Evolutionary conservation across 2,888 invertebrate genomes (phyloP).

Genomic region (Agrotis segetum): DNA sequence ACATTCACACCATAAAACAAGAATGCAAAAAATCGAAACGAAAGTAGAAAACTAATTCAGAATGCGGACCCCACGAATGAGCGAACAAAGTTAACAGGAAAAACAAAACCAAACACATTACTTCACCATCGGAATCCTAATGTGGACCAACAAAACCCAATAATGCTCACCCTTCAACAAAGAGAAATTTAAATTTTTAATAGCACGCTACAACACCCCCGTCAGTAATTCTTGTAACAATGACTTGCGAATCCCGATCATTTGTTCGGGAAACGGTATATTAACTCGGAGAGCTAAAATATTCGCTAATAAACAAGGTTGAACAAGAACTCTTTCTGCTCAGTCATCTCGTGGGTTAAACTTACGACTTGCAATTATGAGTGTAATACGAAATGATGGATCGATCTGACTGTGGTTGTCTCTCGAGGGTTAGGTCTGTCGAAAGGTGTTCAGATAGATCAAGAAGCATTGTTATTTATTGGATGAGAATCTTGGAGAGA

Average conservation of each 20-base stretch:
- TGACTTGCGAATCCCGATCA: conserved; percentile 81
- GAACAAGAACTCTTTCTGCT: conserved; percentile 52
- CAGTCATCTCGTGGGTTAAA: conserved; percentile 63
- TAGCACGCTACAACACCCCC: conserved; percentile 49
- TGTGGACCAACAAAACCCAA: conserved; percentile 39
- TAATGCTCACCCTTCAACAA: conserved; percentile 30
- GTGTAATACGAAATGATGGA: conserved; percentile 44
- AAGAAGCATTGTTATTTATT: conserved; percentile 32
- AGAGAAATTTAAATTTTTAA: conserved; percentile 56
- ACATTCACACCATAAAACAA: conserved; percentile 13
- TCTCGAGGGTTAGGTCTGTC: conserved; percentile 16
- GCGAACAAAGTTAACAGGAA: conserved; percentile 1
- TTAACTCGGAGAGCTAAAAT: conserved; percentile 69
- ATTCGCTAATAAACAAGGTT: conserved; percentile 69
- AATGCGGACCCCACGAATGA: conserved; percentile 23
- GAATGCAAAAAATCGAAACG: conserved; percentile 1
- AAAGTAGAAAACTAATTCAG: conserved; percentile 23
- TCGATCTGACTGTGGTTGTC: conserved; percentile 20
- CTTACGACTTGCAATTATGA: conserved; percentile 37
- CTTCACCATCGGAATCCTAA: conserved; percentile 43
- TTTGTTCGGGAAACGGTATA: conserved; percentile 80
- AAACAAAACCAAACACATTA: conserved; percentile 38
- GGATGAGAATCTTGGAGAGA: neutral
- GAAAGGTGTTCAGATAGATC: conserved; percentile 20
- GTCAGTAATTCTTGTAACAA: conserved; percentile 77